These are phyloP conservation scores for Halcyon senegalensis DNA, from an alignment of 2,113 vertebrate species.

Conservation along the genomic window DNA sequence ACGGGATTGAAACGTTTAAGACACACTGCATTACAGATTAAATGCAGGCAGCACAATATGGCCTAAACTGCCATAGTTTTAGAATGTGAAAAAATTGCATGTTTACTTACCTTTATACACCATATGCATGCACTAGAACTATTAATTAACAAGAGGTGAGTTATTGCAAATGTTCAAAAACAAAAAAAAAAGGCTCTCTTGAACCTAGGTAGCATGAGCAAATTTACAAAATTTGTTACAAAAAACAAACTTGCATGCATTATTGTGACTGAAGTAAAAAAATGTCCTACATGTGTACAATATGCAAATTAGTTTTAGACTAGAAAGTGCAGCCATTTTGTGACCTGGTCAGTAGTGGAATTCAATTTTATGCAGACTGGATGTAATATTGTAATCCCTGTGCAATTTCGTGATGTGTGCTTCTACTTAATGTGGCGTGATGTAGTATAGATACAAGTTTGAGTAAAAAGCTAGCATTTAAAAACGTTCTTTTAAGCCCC, in stretches of 20 bases:
- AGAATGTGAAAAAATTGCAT: constrained; percentile 91
- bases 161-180: constrained; percentile 80
- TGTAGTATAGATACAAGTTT: constrained; percentile 83
- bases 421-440: constrained; percentile 88
- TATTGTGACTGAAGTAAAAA: constrained; percentile 89
- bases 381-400: constrained; percentile 93
- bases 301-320: constrained; percentile 92
- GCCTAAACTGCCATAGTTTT: constrained; percentile 86
- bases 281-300: constrained; percentile 91
- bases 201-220: constrained; percentile 92
- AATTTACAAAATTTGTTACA: constrained; percentile 83
- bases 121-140: constrained; percentile 92
- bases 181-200: constrained; percentile 72
- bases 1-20: constrained; percentile 86
- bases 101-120: constrained; percentile 89
- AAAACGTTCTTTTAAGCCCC: constrained; percentile 77
- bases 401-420: constrained; percentile 93
- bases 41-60: constrained; percentile 92
- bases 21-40: constrained; percentile 84
- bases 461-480: constrained; percentile 68
- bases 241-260: constrained; percentile 94
- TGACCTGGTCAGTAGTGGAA: constrained; percentile 87
- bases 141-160: constrained; percentile 81
- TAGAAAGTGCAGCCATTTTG: constrained; percentile 90
- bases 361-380: constrained; percentile 88